Evolutionary conservation across 2,888 invertebrate genomes (phyloP).

Genomic region (Ornithoptera priamus): DNA sequence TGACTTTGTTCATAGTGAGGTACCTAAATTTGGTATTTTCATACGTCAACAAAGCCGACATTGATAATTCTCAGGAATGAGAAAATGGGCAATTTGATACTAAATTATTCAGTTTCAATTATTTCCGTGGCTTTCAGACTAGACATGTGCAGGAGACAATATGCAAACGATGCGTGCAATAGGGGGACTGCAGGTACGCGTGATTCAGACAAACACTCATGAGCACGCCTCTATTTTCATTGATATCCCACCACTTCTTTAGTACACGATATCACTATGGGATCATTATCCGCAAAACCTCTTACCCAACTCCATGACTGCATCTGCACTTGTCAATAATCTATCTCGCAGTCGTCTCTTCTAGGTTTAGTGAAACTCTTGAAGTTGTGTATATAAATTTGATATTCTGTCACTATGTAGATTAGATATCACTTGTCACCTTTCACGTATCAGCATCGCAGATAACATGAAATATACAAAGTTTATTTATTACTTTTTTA

Average conservation of each 20-base stretch:
- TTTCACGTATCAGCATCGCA: conserved; percentile 30
- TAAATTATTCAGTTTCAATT: conserved; percentile 67
- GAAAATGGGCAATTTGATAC: conserved; percentile 35
- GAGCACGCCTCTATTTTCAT: conserved; percentile 69
- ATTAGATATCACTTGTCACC: conserved; percentile 28
- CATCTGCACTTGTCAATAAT: conserved; percentile 78
- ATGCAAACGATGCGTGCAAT: conserved; percentile 97
- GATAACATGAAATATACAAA: neutral
- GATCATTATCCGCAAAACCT: conserved; percentile 50
- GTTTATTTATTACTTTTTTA: conserved; percentile 42
- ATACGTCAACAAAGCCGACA: conserved; percentile 29
- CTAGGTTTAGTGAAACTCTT: conserved; percentile 50
- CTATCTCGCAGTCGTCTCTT: conserved; percentile 50
- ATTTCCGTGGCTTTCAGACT: conserved; percentile 91
- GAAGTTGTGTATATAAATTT: conserved; percentile 37
- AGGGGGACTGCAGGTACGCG: conserved; percentile 98
- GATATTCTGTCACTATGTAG: conserved; percentile 32
- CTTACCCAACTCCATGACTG: conserved; percentile 52
- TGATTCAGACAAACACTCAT: conserved; percentile 60
- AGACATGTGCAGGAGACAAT: conserved; percentile 99
- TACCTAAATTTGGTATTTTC: conserved; percentile 27
- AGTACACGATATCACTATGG: conserved; percentile 59
- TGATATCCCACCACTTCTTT: conserved; percentile 62
- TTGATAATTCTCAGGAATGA: conserved; percentile 32
- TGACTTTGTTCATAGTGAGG: conserved; percentile 29